Conservation (phyloP, 2,113 vertebrate genomes). For the Scytalopus superciliaris region DNA sequence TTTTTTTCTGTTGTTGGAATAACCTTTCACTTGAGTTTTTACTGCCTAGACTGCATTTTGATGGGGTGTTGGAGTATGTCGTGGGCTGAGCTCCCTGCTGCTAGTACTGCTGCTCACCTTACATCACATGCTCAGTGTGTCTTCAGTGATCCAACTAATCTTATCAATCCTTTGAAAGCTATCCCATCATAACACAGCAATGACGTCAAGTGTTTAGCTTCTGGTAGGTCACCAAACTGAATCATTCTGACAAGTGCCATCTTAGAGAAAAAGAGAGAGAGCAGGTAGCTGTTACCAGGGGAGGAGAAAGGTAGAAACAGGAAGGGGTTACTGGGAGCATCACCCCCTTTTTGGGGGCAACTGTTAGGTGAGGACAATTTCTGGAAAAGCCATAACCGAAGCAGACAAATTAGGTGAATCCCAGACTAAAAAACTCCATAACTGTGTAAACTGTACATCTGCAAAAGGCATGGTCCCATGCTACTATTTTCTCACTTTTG, state of each 20-base stretch:
- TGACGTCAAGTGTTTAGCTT: neutral
- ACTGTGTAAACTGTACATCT: neutral
- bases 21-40: neutral
- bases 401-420: neutral
- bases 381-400: neutral
- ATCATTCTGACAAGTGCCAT: neutral
- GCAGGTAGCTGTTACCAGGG: neutral
- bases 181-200: neutral
- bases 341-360: rapidly evolving
- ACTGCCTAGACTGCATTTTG: neutral
- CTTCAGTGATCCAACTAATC: neutral
- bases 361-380: neutral
- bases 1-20: neutral
- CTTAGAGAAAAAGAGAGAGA: neutral
- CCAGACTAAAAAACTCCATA: neutral
- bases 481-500: neutral
- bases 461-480: neutral
- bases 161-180: neutral
- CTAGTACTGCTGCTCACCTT: neutral
- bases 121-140: neutral
- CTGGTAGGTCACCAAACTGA: neutral
- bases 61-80: neutral
- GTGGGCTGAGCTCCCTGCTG: neutral
- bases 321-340: neutral
- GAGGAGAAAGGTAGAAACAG: neutral